A percentile compares a stretch with the other conserved stretches of the same genome.
These are phyloP conservation scores for Actinia tenebrosa DNA, from an alignment of 64 coral and sea anemone species.

Conservation along the genomic window DNA sequence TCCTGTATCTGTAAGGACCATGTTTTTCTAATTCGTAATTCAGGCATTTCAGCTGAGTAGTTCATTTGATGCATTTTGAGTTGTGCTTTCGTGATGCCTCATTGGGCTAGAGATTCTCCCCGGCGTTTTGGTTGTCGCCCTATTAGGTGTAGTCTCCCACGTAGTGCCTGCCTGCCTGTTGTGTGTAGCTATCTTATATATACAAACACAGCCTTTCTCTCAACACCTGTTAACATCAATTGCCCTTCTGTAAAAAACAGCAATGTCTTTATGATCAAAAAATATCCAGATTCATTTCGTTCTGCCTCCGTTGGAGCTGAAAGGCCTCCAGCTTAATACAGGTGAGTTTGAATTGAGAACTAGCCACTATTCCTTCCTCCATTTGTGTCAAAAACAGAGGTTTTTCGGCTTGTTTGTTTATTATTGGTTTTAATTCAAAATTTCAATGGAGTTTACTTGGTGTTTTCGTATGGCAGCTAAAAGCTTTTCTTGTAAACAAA, in stretches of 20 bases:
- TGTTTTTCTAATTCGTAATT: too few species aligned
- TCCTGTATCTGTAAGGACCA: too few species aligned
- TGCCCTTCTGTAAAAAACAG: neutral
- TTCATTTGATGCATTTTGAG: too few species aligned
- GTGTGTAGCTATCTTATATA: neutral
- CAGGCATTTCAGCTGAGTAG: too few species aligned
- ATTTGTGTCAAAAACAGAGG: neutral
- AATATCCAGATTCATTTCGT: neutral
- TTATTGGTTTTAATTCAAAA: neutral
- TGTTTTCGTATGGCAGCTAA: neutral
- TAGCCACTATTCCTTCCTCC: neutral
- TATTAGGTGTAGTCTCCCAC: too few species aligned
- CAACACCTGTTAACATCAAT: neutral
- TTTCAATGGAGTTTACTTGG: neutral
- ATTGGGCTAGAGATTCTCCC: too few species aligned
- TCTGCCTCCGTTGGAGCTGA: neutral
- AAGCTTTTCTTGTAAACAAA: neutral
- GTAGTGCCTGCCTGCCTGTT: neutral
- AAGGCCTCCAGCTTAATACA: neutral
- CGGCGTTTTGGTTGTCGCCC: too few species aligned
- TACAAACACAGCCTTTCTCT: neutral
- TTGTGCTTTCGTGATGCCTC: too few species aligned
- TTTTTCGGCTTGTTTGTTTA: neutral
- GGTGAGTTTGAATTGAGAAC: neutral
- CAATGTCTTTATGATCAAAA: neutral